Percentiles rank a stretch among this genome's conserved stretches.
Evolutionary conservation across 1,140 invertebrate species (phyloP).

Genomic region (Phymorhynchus buccinoides): DNA sequence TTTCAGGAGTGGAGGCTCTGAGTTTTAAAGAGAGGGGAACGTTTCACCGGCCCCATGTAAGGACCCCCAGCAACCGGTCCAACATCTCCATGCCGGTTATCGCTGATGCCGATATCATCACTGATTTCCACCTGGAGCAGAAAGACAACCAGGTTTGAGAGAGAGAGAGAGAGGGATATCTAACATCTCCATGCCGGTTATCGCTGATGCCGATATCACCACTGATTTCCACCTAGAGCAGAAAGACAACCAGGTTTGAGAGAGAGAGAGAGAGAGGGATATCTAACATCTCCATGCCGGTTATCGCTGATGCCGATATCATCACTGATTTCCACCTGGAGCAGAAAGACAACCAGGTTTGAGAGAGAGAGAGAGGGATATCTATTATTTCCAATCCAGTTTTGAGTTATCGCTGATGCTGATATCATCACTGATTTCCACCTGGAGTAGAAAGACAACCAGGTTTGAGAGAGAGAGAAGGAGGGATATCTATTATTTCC

Average conservation of each 20-base stretch:
- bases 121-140: conserved; percentile 59
- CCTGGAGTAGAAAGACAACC: conserved; percentile 51
- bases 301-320: conserved; percentile 64
- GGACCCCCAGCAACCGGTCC: not conserved
- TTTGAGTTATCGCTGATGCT: conserved; percentile 57
- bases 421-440: conserved; percentile 62
- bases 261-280: not conserved
- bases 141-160: conserved; percentile 45
- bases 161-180: too few relatives aligned
- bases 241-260: conserved; percentile 45
- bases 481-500: not conserved
- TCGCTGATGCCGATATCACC: conserved; percentile 65
- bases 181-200: conserved; percentile 43
- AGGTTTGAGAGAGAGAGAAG: too few relatives aligned
- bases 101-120: conserved; percentile 62
- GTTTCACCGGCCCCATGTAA: not conserved
- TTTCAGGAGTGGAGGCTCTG: conserved; percentile 66
- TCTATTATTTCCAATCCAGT: conserved; percentile 38
- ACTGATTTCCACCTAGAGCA: conserved; percentile 58
- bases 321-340: conserved; percentile 56
- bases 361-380: too few relatives aligned
- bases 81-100: conserved; percentile 50
- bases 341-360: conserved; percentile 50
- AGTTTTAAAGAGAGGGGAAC: conserved; percentile 53
- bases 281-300: conserved; percentile 39